phyloP scores from a whole-genome alignment of 2,797 vertebrate species.

The Hydrocynus forskahlii region DNA sequence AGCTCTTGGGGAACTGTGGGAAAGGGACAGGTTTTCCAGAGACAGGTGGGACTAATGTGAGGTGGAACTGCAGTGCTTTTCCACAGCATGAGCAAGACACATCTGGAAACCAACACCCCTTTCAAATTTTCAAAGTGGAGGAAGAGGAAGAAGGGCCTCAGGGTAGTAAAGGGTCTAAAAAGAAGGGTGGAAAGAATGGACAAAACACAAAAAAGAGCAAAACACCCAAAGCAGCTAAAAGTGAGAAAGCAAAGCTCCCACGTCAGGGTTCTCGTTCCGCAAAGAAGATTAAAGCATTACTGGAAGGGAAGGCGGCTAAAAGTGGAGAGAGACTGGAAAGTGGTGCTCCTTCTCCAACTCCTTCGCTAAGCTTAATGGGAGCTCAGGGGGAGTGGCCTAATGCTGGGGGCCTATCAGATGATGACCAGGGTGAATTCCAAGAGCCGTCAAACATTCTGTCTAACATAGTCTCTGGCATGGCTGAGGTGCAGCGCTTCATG shows the following conservation, averaged over 20 bases:
- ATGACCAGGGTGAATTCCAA: slow-evolving; percentile 97
- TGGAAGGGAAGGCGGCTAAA: slow-evolving; percentile 88
- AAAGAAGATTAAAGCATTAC: slow-evolving; percentile 90
- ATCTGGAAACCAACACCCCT: slow-evolving; percentile 87
- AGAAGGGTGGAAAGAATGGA: slow-evolving; percentile 65
- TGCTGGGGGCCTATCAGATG: slow-evolving; percentile 88
- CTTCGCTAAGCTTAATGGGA: slow-evolving; percentile 50
- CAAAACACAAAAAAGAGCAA: slow-evolving; percentile 90
- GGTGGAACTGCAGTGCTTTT: slow-evolving; percentile 88
- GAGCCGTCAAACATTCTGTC: slow-evolving; percentile 98
- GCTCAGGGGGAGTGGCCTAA: slow-evolving; percentile 83
- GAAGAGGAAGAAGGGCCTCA: slow-evolving; percentile 80
- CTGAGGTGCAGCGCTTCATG: slow-evolving; percentile 98
- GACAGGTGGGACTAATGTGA: slow-evolving; percentile 83
- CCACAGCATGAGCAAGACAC: slow-evolving; percentile 73
- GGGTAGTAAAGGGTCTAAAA: slow-evolving; percentile 44
- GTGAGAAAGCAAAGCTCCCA: slow-evolving; percentile 89
- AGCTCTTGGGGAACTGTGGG: slow-evolving; percentile 86
- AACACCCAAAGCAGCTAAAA: slow-evolving; percentile 88
- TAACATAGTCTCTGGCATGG: slow-evolving; percentile 99
- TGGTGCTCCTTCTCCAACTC: slow-evolving; percentile 65
- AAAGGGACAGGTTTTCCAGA: slow-evolving; percentile 87
- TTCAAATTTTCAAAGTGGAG: slow-evolving; percentile 93
- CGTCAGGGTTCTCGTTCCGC: slow-evolving; percentile 89
- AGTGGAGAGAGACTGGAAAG: slow-evolving; percentile 78